A percentile compares a stretch with the other conserved stretches of the same genome.
Evolutionary conservation across 1,140 invertebrate species (phyloP).

Genomic region (Bathynomus jamesi): DNA sequence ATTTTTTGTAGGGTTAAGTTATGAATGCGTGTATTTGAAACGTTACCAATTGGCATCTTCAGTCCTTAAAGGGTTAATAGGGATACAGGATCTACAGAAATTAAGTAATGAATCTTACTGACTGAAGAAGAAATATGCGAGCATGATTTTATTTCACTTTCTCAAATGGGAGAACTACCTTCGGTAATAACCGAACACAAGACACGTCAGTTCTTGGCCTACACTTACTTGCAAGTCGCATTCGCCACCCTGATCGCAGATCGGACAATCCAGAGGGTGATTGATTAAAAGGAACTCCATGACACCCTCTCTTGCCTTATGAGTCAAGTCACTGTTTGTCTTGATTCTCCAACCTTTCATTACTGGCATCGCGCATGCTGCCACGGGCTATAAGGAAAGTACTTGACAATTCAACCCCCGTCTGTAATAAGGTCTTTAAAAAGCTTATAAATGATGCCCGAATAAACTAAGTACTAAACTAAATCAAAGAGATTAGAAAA

Average conservation of each 20-base stretch:
- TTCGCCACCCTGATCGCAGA: constrained; percentile 99
- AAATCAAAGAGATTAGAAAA: no score
- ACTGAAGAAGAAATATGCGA: no score
- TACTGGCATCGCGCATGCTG: constrained; percentile 99
- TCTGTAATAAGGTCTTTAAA: neutral
- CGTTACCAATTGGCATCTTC: no score
- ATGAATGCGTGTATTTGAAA: no score
- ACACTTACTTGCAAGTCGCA: constrained; percentile 64
- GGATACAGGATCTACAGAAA: no score
- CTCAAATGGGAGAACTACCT: no score
- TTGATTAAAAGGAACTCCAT: constrained; percentile 99
- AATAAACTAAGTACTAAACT: neutral
- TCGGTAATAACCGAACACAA: no score
- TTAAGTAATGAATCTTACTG: no score
- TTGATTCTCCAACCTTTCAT: constrained; percentile 98
- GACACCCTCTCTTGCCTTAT: constrained; percentile 91
- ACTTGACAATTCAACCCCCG: neutral
- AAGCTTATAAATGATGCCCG: neutral
- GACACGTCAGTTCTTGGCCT: no score
- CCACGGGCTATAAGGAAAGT: constrained; percentile 80
- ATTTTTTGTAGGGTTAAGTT: no score
- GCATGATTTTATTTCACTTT: no score
- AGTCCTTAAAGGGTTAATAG: no score
- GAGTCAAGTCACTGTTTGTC: constrained; percentile 92
- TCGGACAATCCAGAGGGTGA: constrained; percentile 97